Evolutionary conservation across 2,888 invertebrate genomes (phyloP).

Genomic region (Nebria brevicollis): DNA sequence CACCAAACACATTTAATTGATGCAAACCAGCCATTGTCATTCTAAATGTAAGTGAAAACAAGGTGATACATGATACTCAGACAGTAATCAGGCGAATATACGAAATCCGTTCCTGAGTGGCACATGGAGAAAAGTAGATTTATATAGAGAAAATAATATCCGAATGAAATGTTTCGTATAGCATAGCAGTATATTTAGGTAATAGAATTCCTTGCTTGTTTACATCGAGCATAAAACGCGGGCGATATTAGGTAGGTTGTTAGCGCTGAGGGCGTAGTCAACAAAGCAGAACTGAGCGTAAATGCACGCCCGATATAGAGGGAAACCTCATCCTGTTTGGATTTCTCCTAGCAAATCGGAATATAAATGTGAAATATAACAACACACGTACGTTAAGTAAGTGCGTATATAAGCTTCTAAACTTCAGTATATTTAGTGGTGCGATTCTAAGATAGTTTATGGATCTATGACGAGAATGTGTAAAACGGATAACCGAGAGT

Average conservation of each 20-base stretch:
- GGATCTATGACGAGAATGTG: too few relatives aligned
- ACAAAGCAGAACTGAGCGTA: constrained; percentile 27
- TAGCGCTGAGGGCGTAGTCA: constrained; percentile 22
- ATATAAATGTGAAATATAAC: constrained; percentile 11
- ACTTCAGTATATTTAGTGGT: not conserved
- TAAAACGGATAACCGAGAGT: too few relatives aligned
- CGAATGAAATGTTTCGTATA: constrained; percentile 37
- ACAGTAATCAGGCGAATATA: constrained; percentile 39
- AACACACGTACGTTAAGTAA: not conserved
- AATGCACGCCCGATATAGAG: constrained; percentile 7
- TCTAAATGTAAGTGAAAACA: not conserved
- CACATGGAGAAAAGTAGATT: not conserved
- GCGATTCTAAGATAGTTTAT: too few relatives aligned
- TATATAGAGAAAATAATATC: not conserved
- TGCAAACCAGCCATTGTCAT: not conserved
- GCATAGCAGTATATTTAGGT: constrained; percentile 31
- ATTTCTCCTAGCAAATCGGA: not conserved
- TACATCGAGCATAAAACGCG: constrained; percentile 40
- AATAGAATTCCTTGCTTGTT: constrained; percentile 44
- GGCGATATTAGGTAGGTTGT: constrained; percentile 19
- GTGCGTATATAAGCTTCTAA: not conserved
- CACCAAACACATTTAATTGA: too few relatives aligned
- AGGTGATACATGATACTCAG: constrained; percentile 27
- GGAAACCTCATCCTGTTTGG: constrained; percentile 16
- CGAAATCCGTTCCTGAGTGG: not conserved